Evolutionary conservation across 2,888 invertebrate species (phyloP).

Genomic region (Apeira syringaria): DNA sequence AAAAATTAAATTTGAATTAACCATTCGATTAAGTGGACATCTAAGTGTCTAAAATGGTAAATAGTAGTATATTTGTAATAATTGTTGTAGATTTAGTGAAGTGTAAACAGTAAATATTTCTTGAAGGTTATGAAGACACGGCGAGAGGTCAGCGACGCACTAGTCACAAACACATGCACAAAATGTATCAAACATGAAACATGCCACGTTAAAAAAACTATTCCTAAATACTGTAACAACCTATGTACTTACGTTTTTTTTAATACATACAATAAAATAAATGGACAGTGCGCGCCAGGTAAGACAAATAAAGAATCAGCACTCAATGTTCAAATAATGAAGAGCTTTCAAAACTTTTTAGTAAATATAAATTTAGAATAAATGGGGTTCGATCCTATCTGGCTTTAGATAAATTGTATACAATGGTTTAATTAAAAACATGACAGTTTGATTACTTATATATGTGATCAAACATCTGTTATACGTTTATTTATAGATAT

Average conservation of each 20-base stretch:
- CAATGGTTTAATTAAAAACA: slow-evolving; percentile 52
- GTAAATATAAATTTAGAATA: slow-evolving; percentile 78
- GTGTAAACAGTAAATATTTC: slow-evolving; percentile 55
- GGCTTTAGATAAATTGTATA: slow-evolving; percentile 83
- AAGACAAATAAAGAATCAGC: slow-evolving; percentile 80
- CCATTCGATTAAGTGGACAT: slow-evolving; percentile 67
- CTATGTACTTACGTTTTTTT: too few relatives aligned
- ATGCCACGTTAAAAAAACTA: slow-evolving; percentile 4
- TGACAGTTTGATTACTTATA: too few relatives aligned
- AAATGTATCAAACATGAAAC: slow-evolving; percentile 15
- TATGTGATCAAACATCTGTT: slow-evolving; percentile 54
- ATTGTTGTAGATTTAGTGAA: slow-evolving; percentile 80
- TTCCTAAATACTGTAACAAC: too few relatives aligned
- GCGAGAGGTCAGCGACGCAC: slow-evolving; percentile 69
- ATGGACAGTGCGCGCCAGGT: slow-evolving; percentile 79
- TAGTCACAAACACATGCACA: slow-evolving; percentile 59
- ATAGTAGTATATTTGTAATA: slow-evolving; percentile 78
- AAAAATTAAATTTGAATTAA: slow-evolving; percentile 63
- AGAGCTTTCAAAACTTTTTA: slow-evolving; percentile 80
- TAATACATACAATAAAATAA: slow-evolving; percentile 13
- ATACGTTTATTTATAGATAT: slow-evolving; percentile 52
- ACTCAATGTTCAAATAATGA: slow-evolving; percentile 84
- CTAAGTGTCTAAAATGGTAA: slow-evolving; percentile 77
- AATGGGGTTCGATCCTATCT: slow-evolving; percentile 69
- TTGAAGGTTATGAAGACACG: slow-evolving; percentile 45